phyloP scores from a whole-genome alignment of 2,113 vertebrate genomes.

The Hyaena hyaena region DNA sequence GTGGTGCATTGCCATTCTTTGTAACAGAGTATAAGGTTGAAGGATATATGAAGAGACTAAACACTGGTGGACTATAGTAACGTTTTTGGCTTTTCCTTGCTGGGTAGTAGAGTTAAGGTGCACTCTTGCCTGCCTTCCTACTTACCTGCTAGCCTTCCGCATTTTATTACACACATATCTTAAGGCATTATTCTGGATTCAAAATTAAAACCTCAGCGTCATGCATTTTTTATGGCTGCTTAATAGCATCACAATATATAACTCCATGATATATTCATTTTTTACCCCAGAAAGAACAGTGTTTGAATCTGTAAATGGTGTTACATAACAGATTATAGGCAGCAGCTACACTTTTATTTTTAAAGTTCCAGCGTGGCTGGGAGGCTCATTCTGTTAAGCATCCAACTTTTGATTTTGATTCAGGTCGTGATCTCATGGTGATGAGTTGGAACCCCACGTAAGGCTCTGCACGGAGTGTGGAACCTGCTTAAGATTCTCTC shows the following conservation, averaged over 20 bases:
- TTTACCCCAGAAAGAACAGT: not conserved
- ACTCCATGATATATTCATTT: not conserved
- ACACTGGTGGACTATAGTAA: not conserved
- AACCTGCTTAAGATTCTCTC: no score
- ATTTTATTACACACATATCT: not conserved
- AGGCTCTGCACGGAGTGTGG: no score
- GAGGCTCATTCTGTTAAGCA: no score
- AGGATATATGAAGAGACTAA: not conserved
- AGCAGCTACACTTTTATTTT: not conserved
- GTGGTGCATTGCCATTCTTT: not conserved
- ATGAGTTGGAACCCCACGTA: no score
- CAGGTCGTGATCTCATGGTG: no score
- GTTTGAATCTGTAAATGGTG: not conserved
- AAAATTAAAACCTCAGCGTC: not conserved
- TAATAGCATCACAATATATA: not conserved
- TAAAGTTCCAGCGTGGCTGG: not conserved
- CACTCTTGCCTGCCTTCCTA: not conserved
- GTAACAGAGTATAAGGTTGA: not conserved
- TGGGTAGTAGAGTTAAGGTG: not conserved
- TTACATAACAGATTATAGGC: not conserved
- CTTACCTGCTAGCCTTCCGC: not conserved
- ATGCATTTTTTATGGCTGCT: not conserved
- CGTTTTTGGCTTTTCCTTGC: not conserved
- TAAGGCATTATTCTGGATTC: slow-evolving; percentile 43
- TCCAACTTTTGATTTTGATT: no score